Evolutionary conservation across 1,140 invertebrate species (phyloP).

Genomic region (Asbolus verrucosus): DNA sequence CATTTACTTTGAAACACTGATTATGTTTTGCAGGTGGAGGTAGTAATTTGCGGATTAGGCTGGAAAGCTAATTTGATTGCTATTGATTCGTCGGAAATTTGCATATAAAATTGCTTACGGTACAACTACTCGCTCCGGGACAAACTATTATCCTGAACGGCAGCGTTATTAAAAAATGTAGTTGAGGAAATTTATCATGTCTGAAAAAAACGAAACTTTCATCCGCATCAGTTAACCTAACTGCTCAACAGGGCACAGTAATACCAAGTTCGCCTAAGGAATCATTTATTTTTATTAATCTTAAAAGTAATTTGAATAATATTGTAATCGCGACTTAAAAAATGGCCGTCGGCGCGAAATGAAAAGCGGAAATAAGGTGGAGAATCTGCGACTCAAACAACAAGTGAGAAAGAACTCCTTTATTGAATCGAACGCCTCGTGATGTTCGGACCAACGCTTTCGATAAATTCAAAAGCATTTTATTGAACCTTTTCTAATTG

Average conservation of each 20-base stretch:
- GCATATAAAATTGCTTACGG: constrained; percentile 22
- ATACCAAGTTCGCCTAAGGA: constrained; percentile 2
- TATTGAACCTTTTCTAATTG: constrained; percentile 39
- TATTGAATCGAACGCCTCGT: constrained; percentile 28
- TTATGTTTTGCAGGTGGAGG: constrained; percentile 33
- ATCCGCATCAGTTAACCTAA: constrained; percentile 1
- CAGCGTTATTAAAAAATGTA: too few species aligned
- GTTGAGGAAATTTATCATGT: too few species aligned
- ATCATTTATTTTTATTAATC: constrained; percentile 40
- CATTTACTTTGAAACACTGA: constrained; percentile 33
- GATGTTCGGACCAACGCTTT: constrained; percentile 27
- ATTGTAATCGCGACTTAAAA: too few species aligned
- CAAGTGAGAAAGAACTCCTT: constrained; percentile 1
- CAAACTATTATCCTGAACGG: background rate
- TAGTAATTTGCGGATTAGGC: constrained; percentile 37
- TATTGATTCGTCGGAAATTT: constrained; percentile 26
- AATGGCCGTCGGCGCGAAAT: constrained; percentile 21
- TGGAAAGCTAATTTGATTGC: constrained; percentile 36
- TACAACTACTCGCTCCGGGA: constrained; percentile 1
- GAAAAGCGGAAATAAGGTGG: background rate
- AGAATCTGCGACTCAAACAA: too few species aligned
- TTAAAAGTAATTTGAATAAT: constrained; percentile 16
- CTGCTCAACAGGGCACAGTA: background rate
- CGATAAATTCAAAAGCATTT: constrained; percentile 17
- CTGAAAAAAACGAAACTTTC: background rate